A percentile compares a stretch with the other conserved stretches of the same genome.
phyloP scores from a whole-genome alignment of 1,140 invertebrate species.

The Harlomillsia oculata region DNA sequence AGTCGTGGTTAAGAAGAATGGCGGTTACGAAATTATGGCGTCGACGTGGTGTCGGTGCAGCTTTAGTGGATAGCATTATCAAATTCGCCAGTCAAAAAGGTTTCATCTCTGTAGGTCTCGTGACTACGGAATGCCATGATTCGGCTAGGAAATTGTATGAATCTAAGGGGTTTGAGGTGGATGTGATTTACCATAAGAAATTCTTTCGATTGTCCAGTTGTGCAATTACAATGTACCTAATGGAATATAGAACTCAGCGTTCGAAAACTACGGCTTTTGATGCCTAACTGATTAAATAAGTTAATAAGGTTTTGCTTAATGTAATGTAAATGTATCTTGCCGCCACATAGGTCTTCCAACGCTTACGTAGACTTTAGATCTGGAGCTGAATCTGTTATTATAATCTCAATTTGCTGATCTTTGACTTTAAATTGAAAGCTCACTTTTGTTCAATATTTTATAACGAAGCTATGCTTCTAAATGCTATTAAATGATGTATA shows the following conservation, averaged over 20 bases:
- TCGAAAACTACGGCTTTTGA: too few species aligned
- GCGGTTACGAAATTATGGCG: slow-evolving; percentile 44
- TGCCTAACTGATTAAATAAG: too few species aligned
- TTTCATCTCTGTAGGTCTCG: slow-evolving; percentile 43
- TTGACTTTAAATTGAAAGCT: too few species aligned
- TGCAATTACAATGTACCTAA: slow-evolving; percentile 43
- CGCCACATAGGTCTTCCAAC: too few species aligned
- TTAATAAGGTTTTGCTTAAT: too few species aligned
- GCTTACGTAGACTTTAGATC: too few species aligned
- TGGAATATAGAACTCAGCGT: slow-evolving; percentile 26
- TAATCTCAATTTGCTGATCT: too few species aligned
- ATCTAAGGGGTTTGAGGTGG: slow-evolving; percentile 48
- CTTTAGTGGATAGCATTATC: slow-evolving; percentile 39
- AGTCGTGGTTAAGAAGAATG: slow-evolving; percentile 47
- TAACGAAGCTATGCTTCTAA: too few species aligned
- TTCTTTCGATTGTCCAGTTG: slow-evolving; percentile 40
- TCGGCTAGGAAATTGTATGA: slow-evolving; percentile 44
- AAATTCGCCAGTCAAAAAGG: slow-evolving; percentile 45
- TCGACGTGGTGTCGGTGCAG: slow-evolving; percentile 41
- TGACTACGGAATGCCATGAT: slow-evolving; percentile 47
- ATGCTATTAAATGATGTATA: too few species aligned
- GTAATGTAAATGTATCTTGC: too few species aligned
- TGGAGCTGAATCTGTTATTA: too few species aligned
- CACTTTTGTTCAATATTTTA: too few species aligned
- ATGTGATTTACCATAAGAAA: slow-evolving; percentile 46